Percentiles rank a stretch among this genome's conserved stretches.
Conservation (phyloP, 2,113 vertebrate genomes). For the Puma concolor region DNA sequence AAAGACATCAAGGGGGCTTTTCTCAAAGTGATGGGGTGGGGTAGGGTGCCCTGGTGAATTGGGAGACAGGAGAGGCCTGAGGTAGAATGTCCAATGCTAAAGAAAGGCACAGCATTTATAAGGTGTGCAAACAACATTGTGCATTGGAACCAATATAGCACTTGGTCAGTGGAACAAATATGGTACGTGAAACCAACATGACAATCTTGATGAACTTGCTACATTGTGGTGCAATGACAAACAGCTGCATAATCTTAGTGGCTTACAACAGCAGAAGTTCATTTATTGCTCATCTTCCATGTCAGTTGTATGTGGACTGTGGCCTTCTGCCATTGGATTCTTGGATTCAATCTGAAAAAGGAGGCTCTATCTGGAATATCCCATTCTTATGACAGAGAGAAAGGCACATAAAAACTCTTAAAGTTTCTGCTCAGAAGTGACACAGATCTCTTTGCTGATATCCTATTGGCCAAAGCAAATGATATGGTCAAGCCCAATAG, state of each 20-base stretch:
- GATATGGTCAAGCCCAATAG: not conserved
- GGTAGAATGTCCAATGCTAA: not conserved
- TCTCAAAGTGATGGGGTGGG: not conserved
- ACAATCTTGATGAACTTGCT: not conserved
- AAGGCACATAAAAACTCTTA: not conserved
- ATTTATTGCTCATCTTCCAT: not conserved
- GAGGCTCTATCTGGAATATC: not conserved
- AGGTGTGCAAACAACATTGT: not conserved
- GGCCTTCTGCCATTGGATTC: not conserved
- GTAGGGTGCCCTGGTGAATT: not conserved
- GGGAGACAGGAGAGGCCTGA: not conserved
- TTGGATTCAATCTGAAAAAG: not conserved
- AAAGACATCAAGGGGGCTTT: slow-evolving; percentile 62
- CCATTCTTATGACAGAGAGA: not conserved
- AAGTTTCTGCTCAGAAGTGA: not conserved
- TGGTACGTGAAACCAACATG: not conserved
- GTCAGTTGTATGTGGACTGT: not conserved
- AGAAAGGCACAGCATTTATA: not conserved
- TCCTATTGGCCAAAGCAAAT: not conserved
- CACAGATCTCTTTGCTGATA: not conserved
- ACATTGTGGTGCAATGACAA: not conserved
- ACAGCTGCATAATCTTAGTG: not conserved
- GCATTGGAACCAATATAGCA: not conserved
- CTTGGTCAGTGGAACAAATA: not conserved
- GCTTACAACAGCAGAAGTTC: not conserved